A percentile compares a stretch with the other conserved stretches of the same genome.
These are phyloP conservation scores for Zaprionus lineosus DNA, from an alignment of 2,888 invertebrate genomes.

Conservation along the genomic window DNA sequence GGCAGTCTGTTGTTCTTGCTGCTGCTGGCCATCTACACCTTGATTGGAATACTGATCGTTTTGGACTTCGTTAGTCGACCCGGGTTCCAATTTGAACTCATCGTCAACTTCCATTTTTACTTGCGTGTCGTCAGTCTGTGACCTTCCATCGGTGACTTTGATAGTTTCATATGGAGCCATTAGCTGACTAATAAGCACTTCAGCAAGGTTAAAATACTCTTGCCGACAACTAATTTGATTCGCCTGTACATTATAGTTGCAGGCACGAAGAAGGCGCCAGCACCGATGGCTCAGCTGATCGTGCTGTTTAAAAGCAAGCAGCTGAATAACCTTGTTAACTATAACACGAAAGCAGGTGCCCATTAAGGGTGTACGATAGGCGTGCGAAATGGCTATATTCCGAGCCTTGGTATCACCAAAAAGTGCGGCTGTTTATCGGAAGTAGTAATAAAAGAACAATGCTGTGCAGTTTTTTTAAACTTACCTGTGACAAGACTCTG, in stretches of 20 bases:
- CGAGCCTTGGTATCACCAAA: slow-evolving; percentile 71
- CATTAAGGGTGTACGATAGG: slow-evolving; percentile 77
- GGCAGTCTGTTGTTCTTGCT: slow-evolving; percentile 8
- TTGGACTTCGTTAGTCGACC: slow-evolving; percentile 15
- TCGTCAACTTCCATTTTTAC: slow-evolving; percentile 66
- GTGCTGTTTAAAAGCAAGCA: slow-evolving; percentile 80
- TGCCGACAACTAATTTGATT: slow-evolving; percentile 75
- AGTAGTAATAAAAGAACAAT: not conserved
- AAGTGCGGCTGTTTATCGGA: slow-evolving; percentile 66
- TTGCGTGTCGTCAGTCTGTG: slow-evolving; percentile 11
- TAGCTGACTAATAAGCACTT: slow-evolving; percentile 80
- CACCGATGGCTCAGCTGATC: slow-evolving; percentile 76
- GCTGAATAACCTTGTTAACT: slow-evolving; percentile 79
- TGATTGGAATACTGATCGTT: slow-evolving; percentile 31
- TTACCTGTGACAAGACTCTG: slow-evolving; percentile 76
- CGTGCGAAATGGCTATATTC: slow-evolving; percentile 63
- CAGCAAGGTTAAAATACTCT: slow-evolving; percentile 81
- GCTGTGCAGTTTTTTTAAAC: no score
- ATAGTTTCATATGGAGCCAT: slow-evolving; percentile 81
- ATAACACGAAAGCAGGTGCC: slow-evolving; percentile 80
- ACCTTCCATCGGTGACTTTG: slow-evolving; percentile 45
- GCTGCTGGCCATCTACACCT: slow-evolving; percentile 8
- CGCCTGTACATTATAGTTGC: slow-evolving; percentile 77
- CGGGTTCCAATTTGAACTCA: slow-evolving; percentile 41
- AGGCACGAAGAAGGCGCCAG: slow-evolving; percentile 79